Percentiles rank a stretch among this genome's conserved stretches.
Conservation (phyloP, 2,797 vertebrate genomes). For the Pteronotus mesoamericanus region DNA sequence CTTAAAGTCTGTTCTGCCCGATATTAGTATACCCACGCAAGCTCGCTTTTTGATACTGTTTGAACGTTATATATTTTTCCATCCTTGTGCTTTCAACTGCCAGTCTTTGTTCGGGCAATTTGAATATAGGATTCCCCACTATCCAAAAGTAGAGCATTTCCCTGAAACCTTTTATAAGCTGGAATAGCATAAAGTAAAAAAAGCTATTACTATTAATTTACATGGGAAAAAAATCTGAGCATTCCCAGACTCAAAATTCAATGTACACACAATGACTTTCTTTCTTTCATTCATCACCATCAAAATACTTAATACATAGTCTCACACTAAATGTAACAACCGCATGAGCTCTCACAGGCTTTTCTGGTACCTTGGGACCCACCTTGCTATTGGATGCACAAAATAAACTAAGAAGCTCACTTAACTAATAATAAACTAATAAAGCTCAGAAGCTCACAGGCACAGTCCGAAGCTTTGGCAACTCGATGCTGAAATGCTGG, state of each 20-base stretch:
- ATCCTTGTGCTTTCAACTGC: conserved; percentile 5
- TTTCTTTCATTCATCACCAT: not conserved
- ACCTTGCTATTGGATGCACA: not conserved
- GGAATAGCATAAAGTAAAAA: not conserved
- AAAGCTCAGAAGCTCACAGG: not conserved
- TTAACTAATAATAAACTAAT: no score
- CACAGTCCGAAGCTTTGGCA: not conserved
- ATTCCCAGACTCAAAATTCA: not conserved
- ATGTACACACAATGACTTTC: not conserved
- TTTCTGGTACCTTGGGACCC: not conserved
- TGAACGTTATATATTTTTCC: not conserved
- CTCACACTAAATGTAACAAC: not conserved
- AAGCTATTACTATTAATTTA: not conserved
- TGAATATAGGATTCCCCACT: not conserved
- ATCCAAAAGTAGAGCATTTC: not conserved
- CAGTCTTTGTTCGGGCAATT: not conserved
- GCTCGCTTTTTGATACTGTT: not conserved
- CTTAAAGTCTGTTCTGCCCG: not conserved
- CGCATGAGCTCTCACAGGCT: not conserved
- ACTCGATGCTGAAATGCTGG: not conserved
- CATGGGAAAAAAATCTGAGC: not conserved
- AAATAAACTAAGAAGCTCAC: not conserved
- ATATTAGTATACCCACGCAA: not conserved
- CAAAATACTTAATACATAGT: not conserved
- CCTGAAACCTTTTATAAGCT: not conserved